These are phyloP conservation scores for Hydropsyche betteni DNA, from an alignment of 2,888 invertebrate species.

Conservation along the genomic window DNA sequence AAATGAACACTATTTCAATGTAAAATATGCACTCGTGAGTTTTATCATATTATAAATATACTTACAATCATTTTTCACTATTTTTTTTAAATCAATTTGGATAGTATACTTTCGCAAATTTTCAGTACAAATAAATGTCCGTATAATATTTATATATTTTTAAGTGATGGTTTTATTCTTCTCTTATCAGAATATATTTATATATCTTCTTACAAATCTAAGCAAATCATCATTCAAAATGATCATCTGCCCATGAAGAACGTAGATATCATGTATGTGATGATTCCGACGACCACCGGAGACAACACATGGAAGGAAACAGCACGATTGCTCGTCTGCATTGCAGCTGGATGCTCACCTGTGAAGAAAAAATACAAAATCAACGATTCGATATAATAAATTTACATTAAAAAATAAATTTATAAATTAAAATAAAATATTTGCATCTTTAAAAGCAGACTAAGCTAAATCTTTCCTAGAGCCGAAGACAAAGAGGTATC, in stretches of 20 bases:
- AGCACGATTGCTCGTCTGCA: conserved; percentile 77
- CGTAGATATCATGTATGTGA: conserved; percentile 63
- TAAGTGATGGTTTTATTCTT: background rate
- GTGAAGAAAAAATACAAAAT: conserved; percentile 52
- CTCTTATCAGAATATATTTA: background rate
- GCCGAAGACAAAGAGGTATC: no score
- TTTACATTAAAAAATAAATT: background rate
- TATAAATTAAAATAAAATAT: background rate
- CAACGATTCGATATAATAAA: background rate
- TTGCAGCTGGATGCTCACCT: conserved; percentile 88
- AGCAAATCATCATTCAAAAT: conserved; percentile 16
- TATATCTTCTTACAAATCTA: conserved; percentile 17
- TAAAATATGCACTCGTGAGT: conserved; percentile 9
- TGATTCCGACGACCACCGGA: conserved; percentile 62
- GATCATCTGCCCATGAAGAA: conserved; percentile 64
- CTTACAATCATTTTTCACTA: conserved; percentile 9
- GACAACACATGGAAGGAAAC: conserved; percentile 62
- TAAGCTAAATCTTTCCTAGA: no score
- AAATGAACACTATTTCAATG: background rate
- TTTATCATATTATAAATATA: background rate
- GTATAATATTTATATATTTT: background rate
- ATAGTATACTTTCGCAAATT: conserved; percentile 27
- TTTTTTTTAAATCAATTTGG: conserved; percentile 9
- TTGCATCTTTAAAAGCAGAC: no score
- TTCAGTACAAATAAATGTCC: conserved; percentile 21